A percentile compares a stretch with the other conserved stretches of the same genome.
phyloP scores from a whole-genome alignment of 2,797 vertebrate species.

The Danio albolineatus region DNA sequence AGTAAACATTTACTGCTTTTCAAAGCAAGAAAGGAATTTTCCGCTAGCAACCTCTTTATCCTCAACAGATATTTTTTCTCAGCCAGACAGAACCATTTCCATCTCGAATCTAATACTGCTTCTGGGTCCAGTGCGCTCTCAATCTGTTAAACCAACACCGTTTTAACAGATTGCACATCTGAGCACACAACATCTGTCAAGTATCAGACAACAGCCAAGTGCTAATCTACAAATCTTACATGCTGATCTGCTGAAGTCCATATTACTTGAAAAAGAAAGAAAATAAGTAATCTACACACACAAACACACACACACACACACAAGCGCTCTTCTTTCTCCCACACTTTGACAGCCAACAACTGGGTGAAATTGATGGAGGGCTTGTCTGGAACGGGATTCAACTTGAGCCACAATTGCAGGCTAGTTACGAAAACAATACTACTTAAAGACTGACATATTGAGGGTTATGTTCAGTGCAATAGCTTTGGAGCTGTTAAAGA shows the following conservation, averaged over 20 bases:
- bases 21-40: slow-evolving; percentile 65
- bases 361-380: slow-evolving; percentile 30
- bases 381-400: slow-evolving; percentile 33
- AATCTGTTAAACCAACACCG: slow-evolving; percentile 63
- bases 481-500: slow-evolving; percentile 57
- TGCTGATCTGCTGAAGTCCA: not conserved
- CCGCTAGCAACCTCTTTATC: slow-evolving; percentile 62
- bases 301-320: not conserved
- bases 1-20: slow-evolving; percentile 60
- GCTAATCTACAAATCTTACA: slow-evolving; percentile 15
- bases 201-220: slow-evolving; percentile 6
- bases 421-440: slow-evolving; percentile 56
- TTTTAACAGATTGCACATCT: slow-evolving; percentile 58
- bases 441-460: slow-evolving; percentile 51
- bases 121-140: slow-evolving; percentile 48
- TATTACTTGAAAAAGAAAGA: not conserved
- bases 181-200: slow-evolving; percentile 59
- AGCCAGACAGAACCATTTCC: slow-evolving; percentile 52
- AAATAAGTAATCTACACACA: not conserved
- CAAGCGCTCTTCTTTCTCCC: not conserved
- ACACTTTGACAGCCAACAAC: slow-evolving; percentile 30
- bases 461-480: slow-evolving; percentile 47
- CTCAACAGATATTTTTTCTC: slow-evolving; percentile 52
- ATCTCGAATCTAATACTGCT: slow-evolving; percentile 57
- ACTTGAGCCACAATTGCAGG: slow-evolving; percentile 53